Evolutionary conservation across 2,113 vertebrate genomes (phyloP).

Genomic region (Lamprotornis superbus): DNA sequence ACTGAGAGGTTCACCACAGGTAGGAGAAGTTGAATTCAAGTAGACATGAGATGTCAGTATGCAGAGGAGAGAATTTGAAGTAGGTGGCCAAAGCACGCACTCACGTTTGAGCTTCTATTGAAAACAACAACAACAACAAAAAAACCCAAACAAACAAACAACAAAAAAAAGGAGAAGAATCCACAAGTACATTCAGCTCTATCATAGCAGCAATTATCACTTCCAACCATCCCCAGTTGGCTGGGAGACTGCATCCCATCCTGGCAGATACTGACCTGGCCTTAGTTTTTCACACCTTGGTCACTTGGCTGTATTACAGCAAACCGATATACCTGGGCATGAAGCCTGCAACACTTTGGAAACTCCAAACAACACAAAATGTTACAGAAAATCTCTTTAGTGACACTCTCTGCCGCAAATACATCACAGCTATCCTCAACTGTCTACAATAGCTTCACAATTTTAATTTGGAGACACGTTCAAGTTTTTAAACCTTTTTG

Average conservation of each 20-base stretch:
- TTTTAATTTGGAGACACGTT: constrained; percentile 20
- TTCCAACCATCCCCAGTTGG: constrained; percentile 42
- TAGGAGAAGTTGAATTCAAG: not conserved
- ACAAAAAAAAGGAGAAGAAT: not conserved
- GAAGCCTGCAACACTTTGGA: constrained; percentile 57
- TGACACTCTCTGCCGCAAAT: not conserved
- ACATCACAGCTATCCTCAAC: constrained; percentile 24
- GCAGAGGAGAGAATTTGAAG: not conserved
- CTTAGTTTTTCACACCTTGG: constrained; percentile 68
- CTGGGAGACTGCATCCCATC: constrained; percentile 45
- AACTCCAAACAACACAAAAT: constrained; percentile 58
- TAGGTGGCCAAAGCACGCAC: not conserved
- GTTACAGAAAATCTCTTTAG: constrained; percentile 44
- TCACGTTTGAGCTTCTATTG: not conserved
- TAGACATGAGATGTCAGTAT: not conserved
- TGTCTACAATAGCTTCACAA: constrained; percentile 12
- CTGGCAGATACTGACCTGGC: constrained; percentile 69
- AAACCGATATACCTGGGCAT: constrained; percentile 58
- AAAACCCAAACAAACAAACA: not conserved
- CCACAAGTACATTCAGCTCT: constrained; percentile 20
- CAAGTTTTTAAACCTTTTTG: constrained; percentile 9
- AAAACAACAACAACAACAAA: not conserved
- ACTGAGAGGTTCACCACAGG: not conserved
- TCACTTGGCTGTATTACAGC: constrained; percentile 63
- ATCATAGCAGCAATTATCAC: constrained; percentile 53